Evolutionary conservation across 2,797 vertebrate genomes (phyloP), one percentile per base, ranked within the genome.

Genomic region (Muraenolepis orangiensis): DNA sequence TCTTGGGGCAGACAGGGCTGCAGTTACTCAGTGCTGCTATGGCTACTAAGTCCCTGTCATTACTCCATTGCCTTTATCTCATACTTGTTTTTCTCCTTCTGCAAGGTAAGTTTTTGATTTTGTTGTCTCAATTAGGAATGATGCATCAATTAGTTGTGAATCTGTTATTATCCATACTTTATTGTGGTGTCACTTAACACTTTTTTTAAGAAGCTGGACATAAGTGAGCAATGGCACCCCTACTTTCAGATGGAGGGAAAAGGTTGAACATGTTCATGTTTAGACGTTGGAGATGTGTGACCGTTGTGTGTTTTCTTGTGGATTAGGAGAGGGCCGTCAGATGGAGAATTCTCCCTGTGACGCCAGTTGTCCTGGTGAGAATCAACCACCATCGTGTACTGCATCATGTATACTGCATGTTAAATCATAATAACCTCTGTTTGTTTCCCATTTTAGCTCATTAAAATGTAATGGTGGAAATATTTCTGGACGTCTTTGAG

Each of bases 361-460:
- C 78, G 81, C 87, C 75, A 86, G 42, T 77, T 93, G 91, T 81
- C 38, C 82, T 77, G 92, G 90, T 92, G 71, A 91, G 90, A 78
- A 40, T 74, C 73, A 6, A 67, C 20, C 16, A 74, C 13, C 16
- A 1, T 42, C 18, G 18, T 72, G 26, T 1, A 42, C n/a, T n/a
- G n/a, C 18, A 66, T 76, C 2, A 23, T 6, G 32, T 38, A 34
- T 30, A 66, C 13, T 8, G 64, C 76, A 2, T 74, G 71, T 68
- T 82, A 36, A 31, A 18, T 74, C 7, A 40, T 66, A 1, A 70
- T 40, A 4, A 0, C 26, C 2, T 69, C 26, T 16, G 8, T 57
- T n/a, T n/a, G n/a, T n/a, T 64, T 26, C 23, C 12, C 0, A 3
- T 26, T 12, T 64, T 3, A 11, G 23, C 23, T 40, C 69, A 36